Evolutionary conservation across 2,797 vertebrate species (phyloP).

Genomic region (Tapera naevia): DNA sequence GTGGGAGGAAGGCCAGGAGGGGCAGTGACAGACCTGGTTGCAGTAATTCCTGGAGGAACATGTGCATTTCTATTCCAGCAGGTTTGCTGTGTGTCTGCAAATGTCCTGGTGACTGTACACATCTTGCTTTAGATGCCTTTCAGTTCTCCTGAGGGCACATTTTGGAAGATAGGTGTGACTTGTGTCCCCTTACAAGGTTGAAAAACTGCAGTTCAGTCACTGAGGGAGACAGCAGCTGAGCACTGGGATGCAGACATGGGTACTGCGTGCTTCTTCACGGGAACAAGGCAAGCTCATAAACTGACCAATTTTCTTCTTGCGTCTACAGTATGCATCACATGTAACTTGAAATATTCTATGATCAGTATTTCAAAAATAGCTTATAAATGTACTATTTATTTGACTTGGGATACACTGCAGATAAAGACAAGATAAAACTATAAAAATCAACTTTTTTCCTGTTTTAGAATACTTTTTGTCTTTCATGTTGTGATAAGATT

Average conservation of each 20-base stretch:
- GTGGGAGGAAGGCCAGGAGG: not conserved
- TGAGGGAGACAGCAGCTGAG: not conserved
- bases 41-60: not conserved
- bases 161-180: not conserved
- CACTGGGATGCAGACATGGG: not conserved
- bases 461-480: not conserved
- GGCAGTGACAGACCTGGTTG: fast-evolving
- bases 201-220: not conserved
- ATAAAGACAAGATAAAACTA: not conserved
- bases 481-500: not conserved
- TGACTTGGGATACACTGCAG: not conserved
- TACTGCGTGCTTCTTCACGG: not conserved
- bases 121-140: not conserved
- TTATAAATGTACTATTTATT: not conserved
- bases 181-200: not conserved
- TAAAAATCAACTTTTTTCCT: not conserved
- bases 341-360: not conserved
- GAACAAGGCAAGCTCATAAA: not conserved
- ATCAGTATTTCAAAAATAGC: not conserved
- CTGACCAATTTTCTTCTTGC: not conserved
- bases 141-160: not conserved
- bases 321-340: not conserved
- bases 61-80: not conserved
- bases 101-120: fast-evolving
- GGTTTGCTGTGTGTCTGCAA: not conserved